phyloP scores from a whole-genome alignment of 2,797 vertebrate genomes.

The Vireo griseus region DNA sequence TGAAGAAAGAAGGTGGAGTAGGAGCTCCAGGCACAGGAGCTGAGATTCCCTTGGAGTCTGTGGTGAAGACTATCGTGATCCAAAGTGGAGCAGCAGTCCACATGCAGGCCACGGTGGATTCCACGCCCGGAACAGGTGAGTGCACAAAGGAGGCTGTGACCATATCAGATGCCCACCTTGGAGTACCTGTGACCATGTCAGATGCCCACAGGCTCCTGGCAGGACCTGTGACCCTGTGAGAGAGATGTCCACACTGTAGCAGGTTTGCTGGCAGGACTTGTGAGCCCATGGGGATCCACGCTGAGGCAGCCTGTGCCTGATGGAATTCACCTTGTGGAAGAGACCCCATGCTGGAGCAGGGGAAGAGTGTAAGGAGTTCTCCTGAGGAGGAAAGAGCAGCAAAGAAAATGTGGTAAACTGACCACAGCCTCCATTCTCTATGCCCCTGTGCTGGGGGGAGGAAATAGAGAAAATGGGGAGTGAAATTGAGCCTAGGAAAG shows the following conservation, averaged over 20 bases:
- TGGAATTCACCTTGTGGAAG: background rate
- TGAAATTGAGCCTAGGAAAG: background rate
- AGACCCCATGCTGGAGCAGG: background rate
- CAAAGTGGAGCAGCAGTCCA: background rate
- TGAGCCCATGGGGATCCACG: rapidly evolving
- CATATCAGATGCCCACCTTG: no score
- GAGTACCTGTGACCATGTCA: background rate
- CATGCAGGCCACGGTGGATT: background rate
- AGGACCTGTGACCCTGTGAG: background rate
- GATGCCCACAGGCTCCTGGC: background rate
- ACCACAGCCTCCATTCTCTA: background rate
- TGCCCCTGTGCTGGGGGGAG: no score
- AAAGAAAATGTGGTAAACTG: background rate
- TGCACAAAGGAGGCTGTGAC: background rate
- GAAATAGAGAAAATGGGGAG: background rate
- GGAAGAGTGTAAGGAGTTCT: background rate
- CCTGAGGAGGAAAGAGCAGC: background rate
- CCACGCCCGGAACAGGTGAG: rapidly evolving
- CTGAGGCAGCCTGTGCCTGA: background rate
- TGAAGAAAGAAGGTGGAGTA: background rate
- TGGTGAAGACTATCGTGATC: background rate
- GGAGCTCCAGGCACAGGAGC: background rate
- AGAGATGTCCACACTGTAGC: rapidly evolving
- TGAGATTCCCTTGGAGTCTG: background rate
- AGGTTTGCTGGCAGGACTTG: background rate